Base-by-base conservation (phyloP, 2,888 invertebrate genomes). In the Cylindroiulus punctatus region DNA sequence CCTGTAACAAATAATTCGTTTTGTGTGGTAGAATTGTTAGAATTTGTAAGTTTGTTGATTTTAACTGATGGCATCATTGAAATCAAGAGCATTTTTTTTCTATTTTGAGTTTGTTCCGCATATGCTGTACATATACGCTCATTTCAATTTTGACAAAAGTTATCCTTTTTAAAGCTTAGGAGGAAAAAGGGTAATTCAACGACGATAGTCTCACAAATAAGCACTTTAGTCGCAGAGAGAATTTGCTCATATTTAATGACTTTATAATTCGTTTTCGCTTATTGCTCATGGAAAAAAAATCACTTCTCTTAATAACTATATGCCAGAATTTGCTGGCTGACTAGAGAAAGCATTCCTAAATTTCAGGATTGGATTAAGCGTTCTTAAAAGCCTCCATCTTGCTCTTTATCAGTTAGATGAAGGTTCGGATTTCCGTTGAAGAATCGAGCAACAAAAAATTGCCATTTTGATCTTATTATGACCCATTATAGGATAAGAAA, bases 401-500 rank as follows among this genome's bases (percentile, higher is more conserved):
- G 14, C 76, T 76, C 76, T 76, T 10, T 30, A 76, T 76, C 76
- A 30, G 30, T 30, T 26, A 30, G 30, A 76, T 76, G 14, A 76
- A 30, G 30, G 76, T 30, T 76, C 3, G 76, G 76, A 76, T 76
- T 76, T 76, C 26, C 8, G 76, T 76, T 76, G 30, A 30, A 12
- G 76, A 76, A 14, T 30, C 17, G 26, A 17, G 5, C 30, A 76
- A 30, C 76, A 30, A 30, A 76, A 76, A 76, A 76, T 76, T 76
- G 76, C 76, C 76, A 76, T 76, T 30, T 76, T 76, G 76, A 76
- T 76, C 76, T 76, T 30, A 76, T 76, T 76, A 76, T 26, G 26
- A 30, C 30, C 76, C 76, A 76, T 76, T 76, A n/a, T n/a, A 76
- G 30, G 76, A 30, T 1, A 30, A 76, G 12, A 76, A 76, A 76